phyloP scores from a whole-genome alignment of 1,140 invertebrate genomes.

The Drosophila rhopaloa region DNA sequence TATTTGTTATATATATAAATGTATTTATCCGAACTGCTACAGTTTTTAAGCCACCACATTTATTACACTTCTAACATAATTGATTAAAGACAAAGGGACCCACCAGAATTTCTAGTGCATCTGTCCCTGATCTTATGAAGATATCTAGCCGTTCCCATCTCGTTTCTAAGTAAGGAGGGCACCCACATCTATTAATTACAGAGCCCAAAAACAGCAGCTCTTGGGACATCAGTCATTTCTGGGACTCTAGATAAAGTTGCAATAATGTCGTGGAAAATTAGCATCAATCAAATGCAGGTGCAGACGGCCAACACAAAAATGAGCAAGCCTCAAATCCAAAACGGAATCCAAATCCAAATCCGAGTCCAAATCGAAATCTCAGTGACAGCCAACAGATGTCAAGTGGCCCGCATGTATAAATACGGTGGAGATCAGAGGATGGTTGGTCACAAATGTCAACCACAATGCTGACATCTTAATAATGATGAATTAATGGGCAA shows the following conservation, averaged over 20 bases:
- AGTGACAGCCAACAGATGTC: slow-evolving; percentile 74
- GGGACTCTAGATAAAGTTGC: slow-evolving; percentile 56
- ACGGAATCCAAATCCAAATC: slow-evolving; percentile 15
- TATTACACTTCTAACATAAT: slow-evolving; percentile 18
- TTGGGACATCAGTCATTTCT: slow-evolving; percentile 59
- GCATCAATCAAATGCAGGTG: slow-evolving; percentile 80
- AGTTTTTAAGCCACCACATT: not conserved
- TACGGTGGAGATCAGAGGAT: slow-evolving; percentile 14
- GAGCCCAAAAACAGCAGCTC: slow-evolving; percentile 4
- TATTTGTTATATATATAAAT: too few relatives aligned
- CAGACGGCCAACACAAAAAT: slow-evolving; percentile 44
- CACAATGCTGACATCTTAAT: slow-evolving; percentile 80
- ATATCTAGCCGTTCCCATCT: slow-evolving; percentile 41
- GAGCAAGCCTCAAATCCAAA: slow-evolving; percentile 26
- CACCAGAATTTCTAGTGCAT: slow-evolving; percentile 33
- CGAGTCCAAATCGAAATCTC: slow-evolving; percentile 54
- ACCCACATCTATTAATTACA: slow-evolving; percentile 71
- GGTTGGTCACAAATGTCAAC: slow-evolving; percentile 74
- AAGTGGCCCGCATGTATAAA: slow-evolving; percentile 73
- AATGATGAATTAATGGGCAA: slow-evolving; percentile 83
- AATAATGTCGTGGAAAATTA: slow-evolving; percentile 77
- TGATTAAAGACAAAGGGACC: slow-evolving; percentile 9
- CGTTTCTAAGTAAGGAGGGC: slow-evolving; percentile 33
- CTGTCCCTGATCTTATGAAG: slow-evolving; percentile 31
- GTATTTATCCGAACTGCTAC: not conserved